Percentiles rank a stretch among this genome's conserved stretches.
These are phyloP conservation scores for Mixornis gularis DNA, from an alignment of 2,113 vertebrate species.

Conservation along the genomic window DNA sequence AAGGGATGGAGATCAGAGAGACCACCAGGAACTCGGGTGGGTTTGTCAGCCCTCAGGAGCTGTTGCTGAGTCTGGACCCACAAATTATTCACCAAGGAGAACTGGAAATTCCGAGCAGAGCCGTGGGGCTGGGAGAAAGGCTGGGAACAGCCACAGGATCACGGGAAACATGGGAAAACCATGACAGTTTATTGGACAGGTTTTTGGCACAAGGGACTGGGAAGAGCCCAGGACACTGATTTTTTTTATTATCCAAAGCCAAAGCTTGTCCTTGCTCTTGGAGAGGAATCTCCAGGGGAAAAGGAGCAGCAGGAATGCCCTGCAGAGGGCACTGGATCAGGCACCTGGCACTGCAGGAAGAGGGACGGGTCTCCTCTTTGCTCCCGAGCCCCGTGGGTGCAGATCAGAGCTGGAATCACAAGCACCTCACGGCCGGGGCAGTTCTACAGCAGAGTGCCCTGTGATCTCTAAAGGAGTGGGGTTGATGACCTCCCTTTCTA, in stretches of 20 bases:
- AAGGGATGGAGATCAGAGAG: neutral
- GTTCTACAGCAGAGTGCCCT: neutral
- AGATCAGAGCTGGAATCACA: neutral
- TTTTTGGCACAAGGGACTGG: neutral
- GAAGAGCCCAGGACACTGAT: neutral
- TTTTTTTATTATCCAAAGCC: neutral
- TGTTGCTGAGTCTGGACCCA: neutral
- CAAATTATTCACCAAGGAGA: neutral
- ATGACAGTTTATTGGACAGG: neutral
- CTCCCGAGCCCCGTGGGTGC: neutral
- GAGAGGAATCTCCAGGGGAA: neutral
- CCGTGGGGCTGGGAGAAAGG: neutral
- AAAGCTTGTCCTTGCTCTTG: neutral
- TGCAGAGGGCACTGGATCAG: neutral
- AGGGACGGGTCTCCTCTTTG: neutral
- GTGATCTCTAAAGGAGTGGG: neutral
- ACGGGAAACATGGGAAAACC: rapidly evolving
- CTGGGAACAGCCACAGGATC: neutral
- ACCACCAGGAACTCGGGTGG: neutral
- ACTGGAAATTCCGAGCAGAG: neutral
- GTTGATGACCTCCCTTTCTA: neutral
- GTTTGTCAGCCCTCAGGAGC: neutral
- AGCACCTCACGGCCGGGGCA: neutral
- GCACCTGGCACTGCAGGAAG: neutral
- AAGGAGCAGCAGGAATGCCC: neutral